Evolutionary conservation across 2,888 invertebrate species (phyloP), one percentile per base, ranked within the genome.

Genomic region (Alentia gelatinosa): DNA sequence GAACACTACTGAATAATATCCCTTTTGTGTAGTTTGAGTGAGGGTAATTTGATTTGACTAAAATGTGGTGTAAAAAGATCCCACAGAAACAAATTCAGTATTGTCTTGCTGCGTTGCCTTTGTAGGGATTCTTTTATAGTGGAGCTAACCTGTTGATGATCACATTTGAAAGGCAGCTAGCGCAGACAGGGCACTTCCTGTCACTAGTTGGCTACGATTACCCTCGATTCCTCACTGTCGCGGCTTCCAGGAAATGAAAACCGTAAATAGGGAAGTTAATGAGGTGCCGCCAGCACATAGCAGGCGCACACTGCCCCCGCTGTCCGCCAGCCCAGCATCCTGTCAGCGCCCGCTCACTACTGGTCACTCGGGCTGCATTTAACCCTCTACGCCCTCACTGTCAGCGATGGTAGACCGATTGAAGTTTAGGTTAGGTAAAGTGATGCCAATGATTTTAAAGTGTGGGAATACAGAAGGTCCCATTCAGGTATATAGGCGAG

Each of bases 241-340:
- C 39, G 79, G 79, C 79, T 79, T 79, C 79, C 79, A 79, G 79
- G 79, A 79, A 79, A 79, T 79, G 79, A 37, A 79, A 12, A 79
- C 79, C 37, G 39, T 79, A 79, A 79, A 35, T 79, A 23, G 79
- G 79, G 23, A 9, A 23, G 4, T 39, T 39, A 79, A 79, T 39
- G 79, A 79, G 79, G 37, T 39, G 79, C 79, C 37, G 39, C 23
- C 12, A 68, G 68, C 68, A 26, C 30, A 68, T 19, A 30, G 68
- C n/a, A n/a, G n/a, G n/a, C n/a, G n/a, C n/a, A n/a, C n/a, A 47
- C 68, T 68, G 26, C 68, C 68, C 26, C 33, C 56, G 56, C 23
- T n/a, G 23, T n/a, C 56, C 56, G 23, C 56, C 5, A 56, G 23
- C 56, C 56, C 56, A n/a, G 12, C 19, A 5, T 56, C 56, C 56